Conservation (phyloP, 2,888 invertebrate species). For the Meghimatium bilineatum region DNA sequence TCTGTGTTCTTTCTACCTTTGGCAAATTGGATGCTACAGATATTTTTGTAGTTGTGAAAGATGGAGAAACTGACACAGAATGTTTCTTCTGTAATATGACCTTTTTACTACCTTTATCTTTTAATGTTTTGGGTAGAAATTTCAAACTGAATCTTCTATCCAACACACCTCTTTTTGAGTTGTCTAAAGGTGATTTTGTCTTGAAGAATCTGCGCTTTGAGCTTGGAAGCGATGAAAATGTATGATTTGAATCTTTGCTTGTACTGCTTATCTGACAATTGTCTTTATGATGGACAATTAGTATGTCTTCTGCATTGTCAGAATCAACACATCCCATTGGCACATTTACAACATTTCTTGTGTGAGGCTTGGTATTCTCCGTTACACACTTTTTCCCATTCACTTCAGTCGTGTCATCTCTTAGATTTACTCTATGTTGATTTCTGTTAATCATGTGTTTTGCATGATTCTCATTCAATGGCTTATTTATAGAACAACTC, state of each 20-base stretch:
- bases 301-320: too few relatives aligned
- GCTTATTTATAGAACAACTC: not conserved
- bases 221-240: not conserved
- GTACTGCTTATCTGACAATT: not conserved
- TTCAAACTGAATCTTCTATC: conserved; percentile 65
- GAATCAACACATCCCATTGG: not conserved
- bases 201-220: conserved; percentile 64
- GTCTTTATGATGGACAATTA: not conserved
- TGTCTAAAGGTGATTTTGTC: conserved; percentile 59
- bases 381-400: not conserved
- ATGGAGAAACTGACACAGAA: not conserved
- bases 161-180: conserved; percentile 55
- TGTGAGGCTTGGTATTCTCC: not conserved
- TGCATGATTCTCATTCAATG: not conserved
- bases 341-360: not conserved
- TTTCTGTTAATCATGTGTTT: not conserved
- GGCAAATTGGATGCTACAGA: not conserved
- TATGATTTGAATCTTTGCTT: not conserved
- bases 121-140: conserved; percentile 56
- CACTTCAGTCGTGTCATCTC: not conserved
- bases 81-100: not conserved
- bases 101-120: conserved; percentile 3
- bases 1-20: too few relatives aligned
- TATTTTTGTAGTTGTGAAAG: not conserved
- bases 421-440: not conserved